Conservation (phyloP, 2,113 vertebrate species). For the Sarotherodon lohbergeri region DNA sequence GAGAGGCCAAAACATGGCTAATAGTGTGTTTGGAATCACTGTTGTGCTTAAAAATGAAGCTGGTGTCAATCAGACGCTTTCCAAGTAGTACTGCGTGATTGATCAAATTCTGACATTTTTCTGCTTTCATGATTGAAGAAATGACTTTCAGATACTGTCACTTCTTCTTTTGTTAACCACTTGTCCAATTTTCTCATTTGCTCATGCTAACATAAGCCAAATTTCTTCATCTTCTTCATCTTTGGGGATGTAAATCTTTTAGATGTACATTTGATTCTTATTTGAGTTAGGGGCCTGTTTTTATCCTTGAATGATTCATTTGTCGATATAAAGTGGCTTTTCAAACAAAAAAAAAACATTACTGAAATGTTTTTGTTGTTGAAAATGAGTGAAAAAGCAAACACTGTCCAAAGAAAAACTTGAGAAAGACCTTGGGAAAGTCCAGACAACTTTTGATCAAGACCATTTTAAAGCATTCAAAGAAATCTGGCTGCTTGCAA, state of each 20-base stretch:
- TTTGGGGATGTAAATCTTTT: not conserved
- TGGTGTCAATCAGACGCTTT: not conserved
- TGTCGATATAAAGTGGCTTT: not conserved
- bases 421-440: too few species aligned
- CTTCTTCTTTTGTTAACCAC: not conserved
- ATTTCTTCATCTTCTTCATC: not conserved
- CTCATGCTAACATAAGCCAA: not conserved
- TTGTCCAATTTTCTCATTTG: not conserved
- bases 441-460: too few species aligned
- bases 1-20: fast-evolving
- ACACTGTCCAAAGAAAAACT: too few species aligned
- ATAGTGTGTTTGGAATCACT: not conserved
- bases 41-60: not conserved
- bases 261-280: not conserved
- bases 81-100: not conserved
- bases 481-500: not conserved
- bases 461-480: too few species aligned
- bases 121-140: not conserved
- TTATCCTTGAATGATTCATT: fast-evolving
- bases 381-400: too few species aligned
- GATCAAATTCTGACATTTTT: not conserved
- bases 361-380: too few species aligned
- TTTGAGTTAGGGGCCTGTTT: not conserved
- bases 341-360: not conserved
- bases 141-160: not conserved